Percentiles rank a stretch among this genome's conserved stretches.
phyloP scores from a whole-genome alignment of 2,888 invertebrate species.

The Carcina quercana region DNA sequence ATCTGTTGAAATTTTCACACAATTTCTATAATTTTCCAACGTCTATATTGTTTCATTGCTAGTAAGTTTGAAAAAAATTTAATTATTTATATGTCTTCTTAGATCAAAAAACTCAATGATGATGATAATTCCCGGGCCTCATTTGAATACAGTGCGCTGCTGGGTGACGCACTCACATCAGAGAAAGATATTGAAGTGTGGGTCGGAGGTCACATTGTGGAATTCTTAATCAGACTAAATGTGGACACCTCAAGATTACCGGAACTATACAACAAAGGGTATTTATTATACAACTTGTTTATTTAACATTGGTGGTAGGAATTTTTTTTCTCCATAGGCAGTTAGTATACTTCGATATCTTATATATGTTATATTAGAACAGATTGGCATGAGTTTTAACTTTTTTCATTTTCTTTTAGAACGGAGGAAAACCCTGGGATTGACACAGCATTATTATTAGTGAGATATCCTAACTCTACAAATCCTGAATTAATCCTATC shows the following conservation, averaged over 20 bases:
- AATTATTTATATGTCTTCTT: conserved; percentile 20
- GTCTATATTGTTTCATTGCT: no score
- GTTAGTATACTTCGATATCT: no score
- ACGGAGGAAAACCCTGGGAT: conserved; percentile 56
- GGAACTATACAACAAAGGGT: conserved; percentile 68
- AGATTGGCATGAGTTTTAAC: background rate
- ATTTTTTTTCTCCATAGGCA: no score
- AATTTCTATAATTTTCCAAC: no score
- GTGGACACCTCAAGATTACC: conserved; percentile 78
- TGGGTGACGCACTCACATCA: conserved; percentile 65
- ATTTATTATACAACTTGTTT: no score
- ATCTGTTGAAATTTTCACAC: no score
- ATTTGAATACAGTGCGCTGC: conserved; percentile 78
- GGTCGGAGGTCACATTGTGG: conserved; percentile 74
- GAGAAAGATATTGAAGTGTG: conserved; percentile 79
- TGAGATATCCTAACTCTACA: conserved; percentile 72
- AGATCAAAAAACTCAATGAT: conserved; percentile 65
- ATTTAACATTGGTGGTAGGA: no score
- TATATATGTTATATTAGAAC: no score
- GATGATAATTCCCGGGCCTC: conserved; percentile 72
- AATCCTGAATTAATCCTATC: conserved; percentile 66
- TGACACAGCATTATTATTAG: conserved; percentile 70
- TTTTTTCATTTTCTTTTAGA: conserved; percentile 31
- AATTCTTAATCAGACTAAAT: conserved; percentile 78
- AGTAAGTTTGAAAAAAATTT: no score